These are phyloP conservation scores for Calliphora vicina DNA, from an alignment of 1,140 invertebrate genomes.

Conservation along the genomic window DNA sequence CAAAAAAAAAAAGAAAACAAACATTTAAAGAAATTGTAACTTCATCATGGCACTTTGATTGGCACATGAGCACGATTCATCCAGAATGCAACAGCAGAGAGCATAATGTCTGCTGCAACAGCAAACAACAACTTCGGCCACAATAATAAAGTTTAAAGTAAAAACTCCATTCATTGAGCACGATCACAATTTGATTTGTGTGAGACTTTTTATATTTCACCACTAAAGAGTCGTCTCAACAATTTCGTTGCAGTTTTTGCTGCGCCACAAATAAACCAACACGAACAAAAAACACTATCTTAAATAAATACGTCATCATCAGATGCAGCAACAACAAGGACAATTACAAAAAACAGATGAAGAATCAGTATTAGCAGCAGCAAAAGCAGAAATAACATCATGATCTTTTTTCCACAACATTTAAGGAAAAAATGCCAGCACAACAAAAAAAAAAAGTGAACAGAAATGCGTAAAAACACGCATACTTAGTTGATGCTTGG, in stretches of 20 bases:
- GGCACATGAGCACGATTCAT: conserved; percentile 30
- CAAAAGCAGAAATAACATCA: conserved; percentile 1
- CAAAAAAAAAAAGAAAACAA: background rate
- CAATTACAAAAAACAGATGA: background rate
- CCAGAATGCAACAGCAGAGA: conserved; percentile 6
- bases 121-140: background rate
- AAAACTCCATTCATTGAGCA: background rate
- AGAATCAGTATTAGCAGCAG: background rate
- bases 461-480: conserved; percentile 28
- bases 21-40: conserved; percentile 4
- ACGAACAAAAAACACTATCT: background rate
- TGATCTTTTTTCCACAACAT: background rate
- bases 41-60: conserved; percentile 29
- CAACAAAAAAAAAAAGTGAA: background rate
- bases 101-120: background rate
- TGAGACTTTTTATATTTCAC: conserved; percentile 22
- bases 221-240: background rate
- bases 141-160: background rate
- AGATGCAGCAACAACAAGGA: background rate
- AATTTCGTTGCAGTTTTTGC: background rate
- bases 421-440: background rate
- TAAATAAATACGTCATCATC: conserved; percentile 32
- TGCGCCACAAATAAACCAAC: too few relatives aligned
- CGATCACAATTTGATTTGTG: conserved; percentile 29
- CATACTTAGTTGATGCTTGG: background rate